Evolutionary conservation across 2,113 vertebrate species (phyloP).

Genomic region (Empidonax traillii): DNA sequence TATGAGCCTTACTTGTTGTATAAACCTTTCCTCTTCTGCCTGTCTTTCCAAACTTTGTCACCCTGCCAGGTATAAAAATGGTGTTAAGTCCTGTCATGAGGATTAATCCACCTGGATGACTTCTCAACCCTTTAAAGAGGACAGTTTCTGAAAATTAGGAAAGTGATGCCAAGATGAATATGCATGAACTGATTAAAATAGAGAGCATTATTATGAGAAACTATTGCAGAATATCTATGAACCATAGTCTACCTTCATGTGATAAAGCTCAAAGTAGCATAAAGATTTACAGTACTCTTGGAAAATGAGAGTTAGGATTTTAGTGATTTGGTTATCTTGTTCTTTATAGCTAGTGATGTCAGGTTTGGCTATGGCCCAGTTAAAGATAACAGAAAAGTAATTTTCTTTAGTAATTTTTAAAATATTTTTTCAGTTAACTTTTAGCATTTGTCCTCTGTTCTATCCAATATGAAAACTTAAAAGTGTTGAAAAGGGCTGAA

Average conservation of each 20-base stretch:
- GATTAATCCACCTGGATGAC: not conserved
- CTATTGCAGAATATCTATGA: not conserved
- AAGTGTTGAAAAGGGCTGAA: not conserved
- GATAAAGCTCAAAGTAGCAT: not conserved
- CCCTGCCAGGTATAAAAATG: not conserved
- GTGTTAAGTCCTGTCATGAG: not conserved
- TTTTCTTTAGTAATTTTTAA: not conserved
- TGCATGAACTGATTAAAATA: not conserved
- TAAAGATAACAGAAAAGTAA: not conserved
- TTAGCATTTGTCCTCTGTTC: not conserved
- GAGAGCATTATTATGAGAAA: not conserved
- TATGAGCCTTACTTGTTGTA: not conserved
- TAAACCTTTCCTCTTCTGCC: not conserved
- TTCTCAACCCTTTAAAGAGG: not conserved
- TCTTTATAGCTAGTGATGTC: not conserved
- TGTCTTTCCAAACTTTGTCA: not conserved
- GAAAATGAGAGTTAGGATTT: not conserved
- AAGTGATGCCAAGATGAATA: not conserved
- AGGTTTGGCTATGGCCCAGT: not conserved
- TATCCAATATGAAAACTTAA: not conserved
- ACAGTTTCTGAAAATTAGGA: not conserved
- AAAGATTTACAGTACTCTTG: not conserved
- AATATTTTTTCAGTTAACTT: not conserved
- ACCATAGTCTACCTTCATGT: not conserved
- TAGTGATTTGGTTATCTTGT: not conserved